Evolutionary conservation across 2,797 vertebrate species (phyloP), one percentile per base, ranked within the genome.

Genomic region (Pogoniulus pusillus): DNA sequence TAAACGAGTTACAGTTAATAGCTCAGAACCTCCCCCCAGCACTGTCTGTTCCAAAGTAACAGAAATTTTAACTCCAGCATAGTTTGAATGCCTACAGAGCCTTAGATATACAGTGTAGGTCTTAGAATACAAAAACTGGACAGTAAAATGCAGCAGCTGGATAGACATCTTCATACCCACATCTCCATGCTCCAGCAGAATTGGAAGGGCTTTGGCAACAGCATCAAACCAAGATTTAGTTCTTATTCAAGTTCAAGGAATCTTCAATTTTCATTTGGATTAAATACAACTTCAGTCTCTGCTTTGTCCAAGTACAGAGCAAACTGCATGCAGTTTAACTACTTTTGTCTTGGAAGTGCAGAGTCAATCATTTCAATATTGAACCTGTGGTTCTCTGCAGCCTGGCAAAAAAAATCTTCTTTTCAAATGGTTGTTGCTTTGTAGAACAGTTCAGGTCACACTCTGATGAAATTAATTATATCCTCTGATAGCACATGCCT

Each of bases 371-470:
- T 79, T 88, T 86, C 5, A 24, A 81, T 91, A 90, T 49, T 79
- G 85, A 91, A 92, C 35, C 16, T 66, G 34, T 34, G 13, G 58
- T 65, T 85, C 82, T 85, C 35, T 75, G 47, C 32, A 91, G 27
- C 55, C 62, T 89, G 49, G 55, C 47, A 90, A 85, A 93, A 86
- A 82, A 51, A 29, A n/a, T 85, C 53, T 60, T 81, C 66, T 87
- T 92, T 86, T 72, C 49, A 88, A 76, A 85, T 54, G 8, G 88
- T 91, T 93, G 94, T 92, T 90, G 85, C 93, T 94, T 79, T 68
- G 66, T 37, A 69, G 55, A 85, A 87, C 24, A 80, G 66, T 80
- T 41, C 53, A 90, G 83, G 90, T 88, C 73, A 76, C 57, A 60
- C 64, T 76, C 57, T 64, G 77, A 76, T 86, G 91, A 76, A 1